A percentile compares a stretch with the other conserved stretches of the same genome.
These are phyloP conservation scores for Eupithecia subfuscata DNA, from an alignment of 2,888 invertebrate genomes.

Conservation along the genomic window DNA sequence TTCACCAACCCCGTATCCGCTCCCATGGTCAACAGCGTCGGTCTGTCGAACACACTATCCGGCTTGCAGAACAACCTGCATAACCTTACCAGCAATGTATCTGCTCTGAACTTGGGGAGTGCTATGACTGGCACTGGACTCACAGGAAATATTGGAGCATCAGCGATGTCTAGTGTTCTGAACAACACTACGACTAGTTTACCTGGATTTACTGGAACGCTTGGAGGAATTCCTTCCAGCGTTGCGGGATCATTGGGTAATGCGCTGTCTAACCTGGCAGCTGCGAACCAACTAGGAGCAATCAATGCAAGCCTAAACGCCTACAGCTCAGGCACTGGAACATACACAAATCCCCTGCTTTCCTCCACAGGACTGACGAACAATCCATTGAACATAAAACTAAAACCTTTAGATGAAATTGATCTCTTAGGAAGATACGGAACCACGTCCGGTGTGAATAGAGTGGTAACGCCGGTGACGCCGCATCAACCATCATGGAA, in stretches of 20 bases:
- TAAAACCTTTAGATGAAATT: conserved; percentile 89
- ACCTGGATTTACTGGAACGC: conserved; percentile 70
- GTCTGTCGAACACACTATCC: conserved; percentile 77
- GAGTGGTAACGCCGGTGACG: conserved; percentile 86
- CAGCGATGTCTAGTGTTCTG: conserved; percentile 74
- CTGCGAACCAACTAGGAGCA: conserved; percentile 72
- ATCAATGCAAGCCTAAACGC: conserved; percentile 73
- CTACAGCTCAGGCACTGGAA: conserved; percentile 75
- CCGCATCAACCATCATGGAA: conserved; percentile 85
- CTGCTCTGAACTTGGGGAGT: conserved; percentile 73
- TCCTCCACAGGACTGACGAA: conserved; percentile 84
- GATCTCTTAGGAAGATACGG: conserved; percentile 86
- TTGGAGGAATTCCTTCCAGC: conserved; percentile 75
- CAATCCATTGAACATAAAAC: conserved; percentile 85
- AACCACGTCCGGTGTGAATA: conserved; percentile 73
- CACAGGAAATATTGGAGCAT: conserved; percentile 79
- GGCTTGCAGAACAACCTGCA: conserved; percentile 80
- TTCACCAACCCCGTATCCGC: conserved; percentile 81
- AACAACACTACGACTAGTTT: conserved; percentile 77
- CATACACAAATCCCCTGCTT: conserved; percentile 87
- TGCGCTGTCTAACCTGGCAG: conserved; percentile 71
- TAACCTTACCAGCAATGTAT: conserved; percentile 74
- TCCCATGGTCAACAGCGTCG: conserved; percentile 78
- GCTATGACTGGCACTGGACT: conserved; percentile 76
- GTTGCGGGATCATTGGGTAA: conserved; percentile 75